Conservation (phyloP, 2,888 invertebrate species). For the Gerosis bhagava region DNA sequence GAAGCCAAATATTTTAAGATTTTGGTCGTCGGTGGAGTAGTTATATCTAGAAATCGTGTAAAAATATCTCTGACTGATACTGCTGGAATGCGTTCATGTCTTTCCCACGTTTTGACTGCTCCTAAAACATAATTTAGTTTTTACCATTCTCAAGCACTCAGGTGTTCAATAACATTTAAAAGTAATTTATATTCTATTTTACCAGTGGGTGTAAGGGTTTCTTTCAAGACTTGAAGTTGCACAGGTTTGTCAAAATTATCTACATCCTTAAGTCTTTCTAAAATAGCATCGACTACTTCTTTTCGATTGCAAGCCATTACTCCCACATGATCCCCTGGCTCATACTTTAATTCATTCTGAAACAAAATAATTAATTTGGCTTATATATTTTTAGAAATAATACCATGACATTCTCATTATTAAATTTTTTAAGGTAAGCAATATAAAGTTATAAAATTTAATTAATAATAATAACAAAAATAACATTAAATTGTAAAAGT, state of each 20-base stretch:
- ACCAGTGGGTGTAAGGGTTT: slow-evolving; percentile 93
- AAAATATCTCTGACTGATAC: slow-evolving; percentile 89
- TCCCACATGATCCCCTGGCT: slow-evolving; percentile 96
- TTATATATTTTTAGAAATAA: no score
- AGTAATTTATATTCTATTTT: no score
- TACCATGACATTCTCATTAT: no score
- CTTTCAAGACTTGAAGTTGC: slow-evolving; percentile 91
- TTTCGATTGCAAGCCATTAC: slow-evolving; percentile 92
- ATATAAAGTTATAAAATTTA: no score
- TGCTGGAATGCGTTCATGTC: slow-evolving; percentile 90
- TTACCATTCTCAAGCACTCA: no score
- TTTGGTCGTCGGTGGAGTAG: slow-evolving; percentile 94
- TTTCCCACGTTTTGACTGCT: slow-evolving; percentile 91
- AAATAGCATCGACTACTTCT: slow-evolving; percentile 90
- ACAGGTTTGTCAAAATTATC: slow-evolving; percentile 86
- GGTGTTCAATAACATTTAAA: background rate
- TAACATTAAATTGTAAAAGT: no score
- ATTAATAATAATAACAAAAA: no score
- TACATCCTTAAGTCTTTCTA: slow-evolving; percentile 85
- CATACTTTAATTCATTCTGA: slow-evolving; percentile 84
- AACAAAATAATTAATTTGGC: slow-evolving; percentile 29
- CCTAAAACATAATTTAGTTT: slow-evolving; percentile 70
- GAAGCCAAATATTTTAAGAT: slow-evolving; percentile 91
- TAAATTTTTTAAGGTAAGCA: no score
- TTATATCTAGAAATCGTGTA: slow-evolving; percentile 93